Evolutionary conservation across 92 coral and sea anemone genomes (phyloP).

Genomic region (Zoanthus solanderi): DNA sequence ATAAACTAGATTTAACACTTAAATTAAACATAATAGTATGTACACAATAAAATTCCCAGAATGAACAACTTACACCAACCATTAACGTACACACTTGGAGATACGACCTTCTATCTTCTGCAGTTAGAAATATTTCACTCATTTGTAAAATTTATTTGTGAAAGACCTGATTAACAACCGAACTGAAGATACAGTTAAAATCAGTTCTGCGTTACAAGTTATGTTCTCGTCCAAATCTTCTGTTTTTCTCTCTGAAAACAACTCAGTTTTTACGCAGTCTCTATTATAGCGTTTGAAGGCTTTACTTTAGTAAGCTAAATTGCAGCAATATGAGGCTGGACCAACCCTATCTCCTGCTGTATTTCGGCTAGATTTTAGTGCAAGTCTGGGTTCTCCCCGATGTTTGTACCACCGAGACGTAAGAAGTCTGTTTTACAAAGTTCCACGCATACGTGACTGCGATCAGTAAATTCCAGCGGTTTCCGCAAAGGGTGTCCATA

Average conservation of each 20-base stretch:
- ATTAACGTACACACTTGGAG: not conserved
- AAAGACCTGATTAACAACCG: too few species aligned
- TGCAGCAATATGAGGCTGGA: not conserved
- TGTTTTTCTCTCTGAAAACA: not conserved
- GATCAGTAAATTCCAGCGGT: slow-evolving; percentile 90
- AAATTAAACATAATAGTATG: too few species aligned
- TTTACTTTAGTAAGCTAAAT: not conserved
- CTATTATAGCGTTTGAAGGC: too few species aligned
- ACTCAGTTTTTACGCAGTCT: too few species aligned
- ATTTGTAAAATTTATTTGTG: too few species aligned
- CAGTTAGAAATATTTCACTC: too few species aligned
- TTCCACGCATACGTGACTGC: slow-evolving; percentile 94
- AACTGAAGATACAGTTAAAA: too few species aligned
- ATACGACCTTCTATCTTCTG: not conserved
- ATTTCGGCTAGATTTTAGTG: slow-evolving; percentile 42
- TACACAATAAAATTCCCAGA: not conserved
- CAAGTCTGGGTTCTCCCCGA: slow-evolving; percentile 76
- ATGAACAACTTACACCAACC: not conserved
- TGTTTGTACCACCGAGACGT: slow-evolving; percentile 92
- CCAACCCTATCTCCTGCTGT: not conserved
- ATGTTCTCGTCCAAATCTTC: too few species aligned
- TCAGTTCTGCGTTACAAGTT: too few species aligned
- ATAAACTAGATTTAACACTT: not conserved
- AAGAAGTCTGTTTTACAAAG: slow-evolving; percentile 95
- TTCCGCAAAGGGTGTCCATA: slow-evolving; percentile 86